phyloP scores from a whole-genome alignment of 2,888 invertebrate species.

The Stegana nigrithorax region DNA sequence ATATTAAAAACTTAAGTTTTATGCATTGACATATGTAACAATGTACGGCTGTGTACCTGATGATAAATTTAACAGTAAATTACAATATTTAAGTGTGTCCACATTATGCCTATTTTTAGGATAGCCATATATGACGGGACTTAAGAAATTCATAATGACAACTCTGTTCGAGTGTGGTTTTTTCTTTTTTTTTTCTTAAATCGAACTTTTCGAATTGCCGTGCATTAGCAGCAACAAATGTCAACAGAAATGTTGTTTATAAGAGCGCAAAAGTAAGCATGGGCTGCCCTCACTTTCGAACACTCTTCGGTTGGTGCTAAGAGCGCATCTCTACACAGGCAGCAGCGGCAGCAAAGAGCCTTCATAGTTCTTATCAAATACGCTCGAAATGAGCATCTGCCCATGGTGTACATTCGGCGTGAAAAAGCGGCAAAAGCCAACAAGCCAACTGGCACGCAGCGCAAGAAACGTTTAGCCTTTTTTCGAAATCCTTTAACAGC shows the following conservation, averaged over 20 bases:
- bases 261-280: constrained; percentile 23
- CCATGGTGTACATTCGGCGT: not conserved
- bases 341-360: constrained; percentile 10
- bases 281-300: constrained; percentile 34
- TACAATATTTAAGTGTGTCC: no score
- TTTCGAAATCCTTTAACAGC: not conserved
- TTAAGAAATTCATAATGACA: no score
- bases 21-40: no score
- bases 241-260: constrained; percentile 39
- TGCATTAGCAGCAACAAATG: not conserved
- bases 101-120: no score
- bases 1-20: no score
- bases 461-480: not conserved
- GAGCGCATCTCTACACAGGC: constrained; percentile 48
- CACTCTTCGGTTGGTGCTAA: constrained; percentile 12
- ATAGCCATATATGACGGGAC: no score
- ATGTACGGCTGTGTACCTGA: no score
- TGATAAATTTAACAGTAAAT: no score
- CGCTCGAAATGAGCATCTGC: not conserved
- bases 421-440: not conserved
- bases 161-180: not conserved
- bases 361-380: not conserved
- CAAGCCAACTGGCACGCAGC: no score
- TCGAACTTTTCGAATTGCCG: no score
- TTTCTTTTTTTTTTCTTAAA: not conserved